These are phyloP conservation scores for Notoglanidium macrostoma DNA, from an alignment of 2,797 vertebrate species.

Conservation along the genomic window DNA sequence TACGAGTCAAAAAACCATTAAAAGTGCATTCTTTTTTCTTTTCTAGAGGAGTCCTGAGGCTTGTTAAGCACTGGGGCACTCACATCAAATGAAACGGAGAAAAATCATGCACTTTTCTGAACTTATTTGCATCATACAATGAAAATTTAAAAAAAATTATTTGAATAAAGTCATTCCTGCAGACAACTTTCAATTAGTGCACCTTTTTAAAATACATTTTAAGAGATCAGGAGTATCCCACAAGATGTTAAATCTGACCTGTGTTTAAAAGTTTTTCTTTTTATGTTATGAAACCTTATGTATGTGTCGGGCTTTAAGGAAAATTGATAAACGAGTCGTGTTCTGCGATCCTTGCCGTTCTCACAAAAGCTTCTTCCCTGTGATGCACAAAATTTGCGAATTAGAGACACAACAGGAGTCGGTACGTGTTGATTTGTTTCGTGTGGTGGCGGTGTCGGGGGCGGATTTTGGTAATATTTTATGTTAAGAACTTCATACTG, in stretches of 20 bases:
- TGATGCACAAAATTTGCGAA: neutral
- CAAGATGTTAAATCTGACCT: neutral
- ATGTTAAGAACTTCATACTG: neutral
- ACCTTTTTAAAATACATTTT: constrained; percentile 23
- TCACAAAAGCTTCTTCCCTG: neutral
- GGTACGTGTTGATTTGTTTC: constrained; percentile 3
- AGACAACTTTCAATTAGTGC: neutral
- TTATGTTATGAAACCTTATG: neutral
- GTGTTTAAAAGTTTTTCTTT: neutral
- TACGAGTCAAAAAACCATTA: neutral
- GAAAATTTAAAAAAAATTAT: neutral
- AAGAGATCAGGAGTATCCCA: neutral
- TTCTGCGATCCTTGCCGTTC: neutral
- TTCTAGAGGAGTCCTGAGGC: neutral
- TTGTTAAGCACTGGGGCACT: neutral
- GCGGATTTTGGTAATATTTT: neutral
- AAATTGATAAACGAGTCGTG: neutral
- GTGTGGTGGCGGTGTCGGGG: neutral
- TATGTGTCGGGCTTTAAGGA: neutral
- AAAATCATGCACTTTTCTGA: neutral
- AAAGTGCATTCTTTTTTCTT: neutral
- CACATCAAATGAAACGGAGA: neutral
- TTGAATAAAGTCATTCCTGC: neutral
- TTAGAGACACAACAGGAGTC: constrained; percentile 5
- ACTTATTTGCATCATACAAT: neutral